A percentile compares a stretch with the other conserved stretches of the same genome.
phyloP scores from a whole-genome alignment of 2,888 invertebrate species.

The Cylindroiulus punctatus region DNA sequence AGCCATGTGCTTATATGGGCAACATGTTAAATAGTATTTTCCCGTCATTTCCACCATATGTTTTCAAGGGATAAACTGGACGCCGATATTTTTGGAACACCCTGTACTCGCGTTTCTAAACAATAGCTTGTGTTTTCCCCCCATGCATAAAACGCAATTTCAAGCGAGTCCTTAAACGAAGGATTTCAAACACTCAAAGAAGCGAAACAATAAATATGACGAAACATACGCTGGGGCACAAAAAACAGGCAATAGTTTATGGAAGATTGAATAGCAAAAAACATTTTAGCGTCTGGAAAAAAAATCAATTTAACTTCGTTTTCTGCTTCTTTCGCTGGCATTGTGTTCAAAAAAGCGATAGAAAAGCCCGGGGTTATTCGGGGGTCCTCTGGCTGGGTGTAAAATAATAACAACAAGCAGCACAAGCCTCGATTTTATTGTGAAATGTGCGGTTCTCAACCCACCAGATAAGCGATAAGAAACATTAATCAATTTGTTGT shows the following conservation, averaged over 20 bases:
- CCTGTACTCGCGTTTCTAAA: too few relatives aligned
- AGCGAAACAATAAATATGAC: neutral
- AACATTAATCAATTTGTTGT: slow-evolving; percentile 43
- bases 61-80: too few relatives aligned
- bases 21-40: too few relatives aligned
- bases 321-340: neutral
- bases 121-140: too few relatives aligned
- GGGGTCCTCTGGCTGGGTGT: neutral
- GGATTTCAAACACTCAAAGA: neutral
- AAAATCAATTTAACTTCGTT: slow-evolving; percentile 47
- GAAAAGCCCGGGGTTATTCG: slow-evolving; percentile 16
- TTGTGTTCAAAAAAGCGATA: neutral
- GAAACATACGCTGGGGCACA: slow-evolving; percentile 14
- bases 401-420: neutral
- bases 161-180: neutral
- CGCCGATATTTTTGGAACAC: too few relatives aligned
- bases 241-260: neutral
- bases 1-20: too few relatives aligned
- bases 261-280: slow-evolving; percentile 30
- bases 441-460: neutral
- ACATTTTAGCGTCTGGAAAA: slow-evolving; percentile 19
- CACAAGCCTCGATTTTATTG: neutral
- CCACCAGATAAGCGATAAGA: neutral
- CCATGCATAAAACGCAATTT: too few relatives aligned
- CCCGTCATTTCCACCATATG: too few relatives aligned